Conservation (phyloP, 2,797 vertebrate genomes). For the Catamblyrhynchus diadema region DNA sequence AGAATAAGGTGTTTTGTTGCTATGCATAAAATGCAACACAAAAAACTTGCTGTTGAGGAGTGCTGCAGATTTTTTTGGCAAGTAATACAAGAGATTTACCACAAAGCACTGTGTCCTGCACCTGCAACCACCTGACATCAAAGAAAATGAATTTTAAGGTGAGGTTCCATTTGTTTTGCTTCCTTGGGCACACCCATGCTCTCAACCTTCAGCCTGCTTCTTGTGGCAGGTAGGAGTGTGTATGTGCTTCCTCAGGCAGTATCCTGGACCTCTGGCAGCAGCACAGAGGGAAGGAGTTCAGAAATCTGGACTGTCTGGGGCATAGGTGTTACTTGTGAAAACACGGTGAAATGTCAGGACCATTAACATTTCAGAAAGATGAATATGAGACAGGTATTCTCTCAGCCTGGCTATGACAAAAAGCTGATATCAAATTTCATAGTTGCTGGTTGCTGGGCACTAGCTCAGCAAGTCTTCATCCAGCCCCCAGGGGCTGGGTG, state of each 20-base stretch:
- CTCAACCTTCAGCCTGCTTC: not conserved
- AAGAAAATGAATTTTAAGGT: not conserved
- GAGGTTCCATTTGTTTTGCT: not conserved
- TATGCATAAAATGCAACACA: not conserved
- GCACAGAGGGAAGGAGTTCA: not conserved
- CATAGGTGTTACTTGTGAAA: not conserved
- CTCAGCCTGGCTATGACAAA: not conserved
- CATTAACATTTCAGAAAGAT: not conserved
- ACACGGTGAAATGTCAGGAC: rapidly evolving
- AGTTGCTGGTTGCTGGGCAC: not conserved
- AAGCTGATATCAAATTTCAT: not conserved
- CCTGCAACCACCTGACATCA: not conserved
- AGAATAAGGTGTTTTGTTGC: not conserved
- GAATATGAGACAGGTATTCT: not conserved
- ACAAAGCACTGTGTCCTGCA: not conserved
- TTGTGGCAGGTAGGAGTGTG: not conserved
- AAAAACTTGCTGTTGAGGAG: not conserved
- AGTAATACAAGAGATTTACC: not conserved
- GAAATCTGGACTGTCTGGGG: not conserved
- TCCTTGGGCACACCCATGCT: not conserved
- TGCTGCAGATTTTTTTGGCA: not conserved
- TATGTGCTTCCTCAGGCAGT: not conserved
- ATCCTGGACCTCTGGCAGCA: not conserved
- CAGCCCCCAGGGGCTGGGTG: not conserved
- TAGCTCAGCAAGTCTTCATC: not conserved